Evolutionary conservation across 2,113 vertebrate genomes (phyloP).

Genomic region (Turnix velox): DNA sequence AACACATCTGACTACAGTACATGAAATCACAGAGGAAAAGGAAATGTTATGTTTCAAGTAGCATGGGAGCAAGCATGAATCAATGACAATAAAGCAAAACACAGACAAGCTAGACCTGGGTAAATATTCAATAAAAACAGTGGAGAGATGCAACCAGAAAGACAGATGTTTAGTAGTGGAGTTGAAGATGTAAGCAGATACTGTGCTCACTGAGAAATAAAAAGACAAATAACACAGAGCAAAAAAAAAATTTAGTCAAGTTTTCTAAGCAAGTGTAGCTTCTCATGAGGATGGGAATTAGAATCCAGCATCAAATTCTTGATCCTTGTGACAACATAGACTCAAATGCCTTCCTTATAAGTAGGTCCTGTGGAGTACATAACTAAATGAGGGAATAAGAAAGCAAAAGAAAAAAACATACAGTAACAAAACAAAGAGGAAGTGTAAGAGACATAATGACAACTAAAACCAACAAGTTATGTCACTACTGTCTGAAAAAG

Average conservation of each 20-base stretch:
- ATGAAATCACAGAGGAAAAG: neutral
- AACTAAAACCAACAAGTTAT: neutral
- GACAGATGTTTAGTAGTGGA: neutral
- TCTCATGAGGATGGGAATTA: neutral
- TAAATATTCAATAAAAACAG: neutral
- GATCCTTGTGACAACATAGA: neutral
- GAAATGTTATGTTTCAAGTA: neutral
- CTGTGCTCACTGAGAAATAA: neutral
- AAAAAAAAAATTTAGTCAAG: neutral
- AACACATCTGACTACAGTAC: neutral
- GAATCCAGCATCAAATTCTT: neutral
- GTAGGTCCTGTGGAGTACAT: neutral
- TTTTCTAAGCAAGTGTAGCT: neutral
- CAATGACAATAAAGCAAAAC: neutral
- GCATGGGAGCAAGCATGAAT: neutral
- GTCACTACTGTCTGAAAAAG: neutral
- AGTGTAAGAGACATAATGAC: neutral
- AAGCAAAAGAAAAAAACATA: neutral
- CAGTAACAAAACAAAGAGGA: neutral
- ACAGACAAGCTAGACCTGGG: neutral
- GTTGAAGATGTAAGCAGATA: neutral
- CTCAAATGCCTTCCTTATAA: neutral
- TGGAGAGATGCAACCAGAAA: neutral
- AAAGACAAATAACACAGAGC: neutral
- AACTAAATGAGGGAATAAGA: neutral